These are phyloP conservation scores for Eubucco bourcierii DNA, from an alignment of 2,113 vertebrate genomes.

Conservation along the genomic window DNA sequence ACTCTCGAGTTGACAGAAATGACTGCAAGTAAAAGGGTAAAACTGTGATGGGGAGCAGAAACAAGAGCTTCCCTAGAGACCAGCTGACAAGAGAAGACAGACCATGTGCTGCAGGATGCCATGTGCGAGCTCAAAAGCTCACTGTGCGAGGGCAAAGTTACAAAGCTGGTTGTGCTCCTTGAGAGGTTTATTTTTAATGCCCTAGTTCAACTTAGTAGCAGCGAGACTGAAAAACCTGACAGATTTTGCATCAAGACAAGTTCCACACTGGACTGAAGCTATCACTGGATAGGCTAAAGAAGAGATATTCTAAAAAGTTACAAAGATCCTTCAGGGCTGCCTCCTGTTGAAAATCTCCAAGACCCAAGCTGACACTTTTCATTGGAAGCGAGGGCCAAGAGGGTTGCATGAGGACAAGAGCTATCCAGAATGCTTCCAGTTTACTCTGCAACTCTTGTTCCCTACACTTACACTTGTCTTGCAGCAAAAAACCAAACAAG, in stretches of 20 bases:
- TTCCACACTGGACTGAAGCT: not conserved
- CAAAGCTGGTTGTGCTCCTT: not conserved
- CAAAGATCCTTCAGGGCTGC: not conserved
- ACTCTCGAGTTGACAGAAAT: not conserved
- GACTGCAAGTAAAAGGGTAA: not conserved
- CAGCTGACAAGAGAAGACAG: not conserved
- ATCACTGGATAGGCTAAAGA: not conserved
- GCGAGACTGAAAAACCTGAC: not conserved
- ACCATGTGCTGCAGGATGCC: not conserved
- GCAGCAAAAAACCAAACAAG: not conserved
- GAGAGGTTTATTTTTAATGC: not conserved
- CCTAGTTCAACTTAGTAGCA: conserved; percentile 3
- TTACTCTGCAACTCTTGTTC: not conserved
- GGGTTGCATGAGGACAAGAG: fast-evolving
- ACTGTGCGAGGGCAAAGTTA: not conserved
- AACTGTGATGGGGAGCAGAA: not conserved
- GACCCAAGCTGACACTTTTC: not conserved
- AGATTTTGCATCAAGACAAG: not conserved
- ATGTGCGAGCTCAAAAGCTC: not conserved
- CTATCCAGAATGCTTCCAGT: not conserved
- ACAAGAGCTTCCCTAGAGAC: not conserved
- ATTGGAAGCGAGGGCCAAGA: not conserved
- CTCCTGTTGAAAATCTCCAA: not conserved
- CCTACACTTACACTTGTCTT: not conserved
- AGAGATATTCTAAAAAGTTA: not conserved